Conservation (phyloP, 1,140 invertebrate species). For the Bathynomus jamesi region DNA sequence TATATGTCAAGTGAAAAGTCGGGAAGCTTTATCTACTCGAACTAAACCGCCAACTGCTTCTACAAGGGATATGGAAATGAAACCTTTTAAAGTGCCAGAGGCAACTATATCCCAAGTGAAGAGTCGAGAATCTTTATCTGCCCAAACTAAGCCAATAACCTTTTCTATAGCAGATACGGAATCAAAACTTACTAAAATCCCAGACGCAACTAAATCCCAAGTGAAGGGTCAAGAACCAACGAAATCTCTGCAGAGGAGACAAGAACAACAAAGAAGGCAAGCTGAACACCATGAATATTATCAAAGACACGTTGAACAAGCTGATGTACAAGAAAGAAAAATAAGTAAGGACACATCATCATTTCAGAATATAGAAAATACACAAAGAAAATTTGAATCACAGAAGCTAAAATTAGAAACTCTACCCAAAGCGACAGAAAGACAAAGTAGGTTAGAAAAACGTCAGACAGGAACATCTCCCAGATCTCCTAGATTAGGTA, state of each 20-base stretch:
- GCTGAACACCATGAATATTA: background rate
- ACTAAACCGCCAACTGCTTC: too few species aligned
- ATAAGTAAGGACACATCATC: background rate
- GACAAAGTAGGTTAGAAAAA: background rate
- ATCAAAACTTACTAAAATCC: background rate
- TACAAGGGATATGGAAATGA: too few species aligned
- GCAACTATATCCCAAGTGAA: too few species aligned
- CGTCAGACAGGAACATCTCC: slow-evolving; percentile 11
- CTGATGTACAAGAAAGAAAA: background rate
- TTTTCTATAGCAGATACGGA: too few species aligned
- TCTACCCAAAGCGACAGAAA: background rate
- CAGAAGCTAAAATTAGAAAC: background rate
- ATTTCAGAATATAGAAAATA: background rate
- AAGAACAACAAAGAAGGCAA: slow-evolving; percentile 22
- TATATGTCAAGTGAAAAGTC: too few species aligned
- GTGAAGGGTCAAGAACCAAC: background rate
- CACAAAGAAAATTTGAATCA: background rate
- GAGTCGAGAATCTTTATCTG: too few species aligned
- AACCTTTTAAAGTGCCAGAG: too few species aligned
- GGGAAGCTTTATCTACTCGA: too few species aligned
- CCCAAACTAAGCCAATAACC: background rate
- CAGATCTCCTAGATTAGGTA: slow-evolving; percentile 31
- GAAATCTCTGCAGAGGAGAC: background rate
- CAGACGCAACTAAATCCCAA: background rate
- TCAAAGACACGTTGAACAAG: background rate